phyloP scores from a whole-genome alignment of 2,113 vertebrate species.

The Ceyx margarethae region DNA sequence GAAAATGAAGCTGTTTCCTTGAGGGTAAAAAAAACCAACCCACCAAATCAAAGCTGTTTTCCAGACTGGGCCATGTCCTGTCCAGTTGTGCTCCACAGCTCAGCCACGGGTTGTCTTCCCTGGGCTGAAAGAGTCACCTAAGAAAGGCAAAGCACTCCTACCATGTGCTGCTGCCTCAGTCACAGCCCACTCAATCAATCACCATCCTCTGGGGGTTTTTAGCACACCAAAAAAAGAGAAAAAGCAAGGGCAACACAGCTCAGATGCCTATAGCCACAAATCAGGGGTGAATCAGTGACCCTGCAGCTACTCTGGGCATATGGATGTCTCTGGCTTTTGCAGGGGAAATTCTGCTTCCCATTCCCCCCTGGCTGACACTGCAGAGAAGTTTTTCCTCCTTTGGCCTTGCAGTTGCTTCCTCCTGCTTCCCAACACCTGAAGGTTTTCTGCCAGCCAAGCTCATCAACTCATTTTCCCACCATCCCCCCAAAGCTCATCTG shows the following conservation, averaged over 20 bases:
- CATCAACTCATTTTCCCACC: neutral
- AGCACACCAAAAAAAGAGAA: constrained; percentile 14
- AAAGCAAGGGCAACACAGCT: constrained; percentile 19
- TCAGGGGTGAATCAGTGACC: constrained; percentile 21
- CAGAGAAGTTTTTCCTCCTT: neutral
- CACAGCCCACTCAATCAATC: constrained; percentile 14
- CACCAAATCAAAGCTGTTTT: neutral
- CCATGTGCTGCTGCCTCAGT: neutral
- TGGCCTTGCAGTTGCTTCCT: neutral
- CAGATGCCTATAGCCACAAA: constrained; percentile 24
- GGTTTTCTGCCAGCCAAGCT: neutral
- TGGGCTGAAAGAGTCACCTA: neutral
- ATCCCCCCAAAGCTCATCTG: rapidly evolving
- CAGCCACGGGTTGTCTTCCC: rapidly evolving
- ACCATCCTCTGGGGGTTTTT: neutral
- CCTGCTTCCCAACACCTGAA: neutral
- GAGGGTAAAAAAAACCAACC: neutral
- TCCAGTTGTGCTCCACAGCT: neutral
- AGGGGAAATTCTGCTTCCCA: neutral
- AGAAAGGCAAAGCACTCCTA: neutral
- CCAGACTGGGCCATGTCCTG: neutral
- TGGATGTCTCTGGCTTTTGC: neutral
- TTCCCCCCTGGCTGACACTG: neutral
- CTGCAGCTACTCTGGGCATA: neutral
- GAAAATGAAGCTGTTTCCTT: neutral